These are phyloP conservation scores for Todiramphus saurophagus DNA, from an alignment of 2,113 vertebrate genomes.

Conservation along the genomic window DNA sequence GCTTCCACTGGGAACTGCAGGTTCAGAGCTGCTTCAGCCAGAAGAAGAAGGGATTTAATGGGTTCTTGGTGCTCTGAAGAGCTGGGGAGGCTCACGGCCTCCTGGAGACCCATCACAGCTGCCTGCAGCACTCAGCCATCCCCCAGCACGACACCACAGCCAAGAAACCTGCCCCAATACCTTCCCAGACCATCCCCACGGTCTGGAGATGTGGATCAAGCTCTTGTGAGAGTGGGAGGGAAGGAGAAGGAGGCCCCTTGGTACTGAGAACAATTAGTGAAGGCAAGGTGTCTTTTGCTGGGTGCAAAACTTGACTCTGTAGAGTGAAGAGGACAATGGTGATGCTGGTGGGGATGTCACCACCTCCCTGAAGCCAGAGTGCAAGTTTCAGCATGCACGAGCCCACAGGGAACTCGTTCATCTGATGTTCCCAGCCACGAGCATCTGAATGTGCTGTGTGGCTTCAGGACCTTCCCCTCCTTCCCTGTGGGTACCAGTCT, in stretches of 20 bases:
- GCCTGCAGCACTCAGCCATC: rapidly evolving
- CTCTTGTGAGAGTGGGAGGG: not conserved
- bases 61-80: not conserved
- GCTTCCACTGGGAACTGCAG: not conserved
- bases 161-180: rapidly evolving
- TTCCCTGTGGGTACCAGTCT: not conserved
- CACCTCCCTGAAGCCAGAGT: not conserved
- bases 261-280: not conserved
- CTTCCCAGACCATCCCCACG: not conserved
- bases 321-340: not conserved
- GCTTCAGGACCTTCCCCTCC: not conserved
- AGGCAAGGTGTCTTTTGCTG: not conserved
- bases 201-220: too few relatives aligned
- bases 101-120: not conserved
- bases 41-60: not conserved
- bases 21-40: not conserved
- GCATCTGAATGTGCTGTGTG: not conserved
- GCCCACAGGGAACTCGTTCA: not conserved
- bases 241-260: not conserved
- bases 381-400: not conserved
- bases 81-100: not conserved
- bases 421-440: not conserved
- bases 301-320: not conserved
- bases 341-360: not conserved
- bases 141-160: not conserved